phyloP scores from a whole-genome alignment of 2,888 invertebrate genomes.

The Platynereis dumerilii region DNA sequence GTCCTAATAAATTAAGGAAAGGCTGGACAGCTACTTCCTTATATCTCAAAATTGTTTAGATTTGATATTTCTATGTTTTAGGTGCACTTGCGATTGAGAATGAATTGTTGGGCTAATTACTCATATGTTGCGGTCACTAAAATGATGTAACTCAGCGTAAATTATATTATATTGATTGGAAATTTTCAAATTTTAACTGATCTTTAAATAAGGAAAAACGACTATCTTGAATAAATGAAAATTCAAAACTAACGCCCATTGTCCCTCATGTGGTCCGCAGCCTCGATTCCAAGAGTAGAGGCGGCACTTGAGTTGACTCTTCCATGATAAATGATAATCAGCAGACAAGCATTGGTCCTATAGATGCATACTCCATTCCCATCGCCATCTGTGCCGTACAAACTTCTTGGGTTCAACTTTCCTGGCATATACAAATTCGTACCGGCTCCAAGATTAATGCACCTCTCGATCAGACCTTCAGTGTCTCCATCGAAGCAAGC shows the following conservation, averaged over 20 bases:
- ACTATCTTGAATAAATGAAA: no score
- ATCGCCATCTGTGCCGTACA: conserved; percentile 16
- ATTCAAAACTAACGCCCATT: conserved; percentile 15
- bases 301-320: conserved; percentile 4
- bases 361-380: conserved; percentile 10
- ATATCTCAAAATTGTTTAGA: no score
- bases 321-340: conserved; percentile 14
- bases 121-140: no score
- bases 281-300: conserved; percentile 9
- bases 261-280: conserved; percentile 14
- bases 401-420: background rate
- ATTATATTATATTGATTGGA: no score
- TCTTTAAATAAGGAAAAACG: no score
- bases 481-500: conserved; percentile 4
- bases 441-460: background rate
- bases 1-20: no score
- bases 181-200: no score
- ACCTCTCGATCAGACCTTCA: background rate
- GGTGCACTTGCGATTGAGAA: no score
- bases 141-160: no score
- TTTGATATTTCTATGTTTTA: no score
- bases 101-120: no score
- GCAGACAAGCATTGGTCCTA: background rate
- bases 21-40: no score
- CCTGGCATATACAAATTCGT: background rate